Base-by-base conservation (phyloP, 2,888 invertebrate genomes). In the Sussaba pulchella region DNA sequence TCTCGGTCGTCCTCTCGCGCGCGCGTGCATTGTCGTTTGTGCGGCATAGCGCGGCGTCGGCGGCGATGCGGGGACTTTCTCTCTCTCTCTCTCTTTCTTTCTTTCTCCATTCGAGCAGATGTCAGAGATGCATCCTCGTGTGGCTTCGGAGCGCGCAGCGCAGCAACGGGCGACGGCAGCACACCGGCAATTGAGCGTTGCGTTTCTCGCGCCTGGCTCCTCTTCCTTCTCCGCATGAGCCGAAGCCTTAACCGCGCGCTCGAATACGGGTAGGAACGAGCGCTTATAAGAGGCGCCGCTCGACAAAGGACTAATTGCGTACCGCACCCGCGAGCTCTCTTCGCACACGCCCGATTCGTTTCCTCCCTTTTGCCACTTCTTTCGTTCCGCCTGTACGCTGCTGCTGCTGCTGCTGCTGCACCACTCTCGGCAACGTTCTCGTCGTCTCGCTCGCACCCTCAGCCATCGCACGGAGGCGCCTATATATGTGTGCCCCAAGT, bases 261-360 rank as follows among this genome's bases (percentile, higher is more conserved):
- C 75, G 69, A 75, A 70, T 67, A 61, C 59, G 66, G 50, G 57
- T 19, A 41, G 59, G n/a, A 71, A 57, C 59, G 64, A 78, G 69
- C 66, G 59, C 63, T 63, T 66, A 57, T 54, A 67, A 72, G 69
- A 71, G 59, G 59, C 67, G 80, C 80, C 71, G 54, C 66, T 76
- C 78, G 41, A 84, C 84, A 87, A 86, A 87, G 77, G 83, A 78
- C 83, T 88, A 88, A 88, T 85, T 87, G 83, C 66, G 75, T 83
- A 71, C 80, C 81, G 75, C 73, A 72, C 67, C 69, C 69, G 81
- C 79, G 76, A 74, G 76, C 78, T 78, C 75, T 70, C 77, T 80
- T 67, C 77, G 74, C 75, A 75, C 80, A 78, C 79, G 74, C 74
- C 71, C 70, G 76, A 78, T 82, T 82, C 74, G 70, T 81, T 75